phyloP scores from a whole-genome alignment of 2,888 invertebrate genomes.

The Andrena flavipes region DNA sequence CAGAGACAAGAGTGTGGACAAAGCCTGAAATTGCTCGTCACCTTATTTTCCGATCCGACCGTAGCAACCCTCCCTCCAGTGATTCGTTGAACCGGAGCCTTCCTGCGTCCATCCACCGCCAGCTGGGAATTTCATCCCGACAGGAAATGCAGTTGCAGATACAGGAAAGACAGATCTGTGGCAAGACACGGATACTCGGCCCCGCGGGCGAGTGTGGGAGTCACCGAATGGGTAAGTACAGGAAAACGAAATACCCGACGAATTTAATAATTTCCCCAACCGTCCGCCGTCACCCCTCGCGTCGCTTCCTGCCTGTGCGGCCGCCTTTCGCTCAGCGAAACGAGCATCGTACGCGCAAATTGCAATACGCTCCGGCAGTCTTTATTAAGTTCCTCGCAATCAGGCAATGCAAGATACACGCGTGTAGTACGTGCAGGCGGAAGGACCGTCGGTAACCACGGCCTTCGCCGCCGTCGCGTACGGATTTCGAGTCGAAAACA shows the following conservation, averaged over 20 bases:
- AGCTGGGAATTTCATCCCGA: constrained; percentile 32
- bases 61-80: neutral
- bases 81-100: constrained; percentile 16
- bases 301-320: neutral
- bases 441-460: constrained; percentile 19
- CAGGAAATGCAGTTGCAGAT: constrained; percentile 34
- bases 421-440: constrained; percentile 1
- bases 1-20: constrained; percentile 15
- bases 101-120: constrained; percentile 8
- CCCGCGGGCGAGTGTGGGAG: neutral
- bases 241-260: constrained; percentile 48
- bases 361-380: constrained; percentile 68
- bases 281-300: constrained; percentile 20
- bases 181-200: constrained; percentile 21
- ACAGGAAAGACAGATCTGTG: constrained; percentile 30
- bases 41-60: constrained; percentile 44
- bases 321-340: constrained; percentile 30
- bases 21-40: constrained; percentile 26
- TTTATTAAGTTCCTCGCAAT: constrained; percentile 74
- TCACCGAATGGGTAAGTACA: constrained; percentile 9
- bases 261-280: constrained; percentile 66
- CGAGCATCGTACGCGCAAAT: constrained; percentile 69
- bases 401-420: constrained; percentile 49
- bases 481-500: constrained; percentile 25
- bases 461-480: neutral